Evolutionary conservation across 2,888 invertebrate species (phyloP).

Genomic region (Anodontia alba): DNA sequence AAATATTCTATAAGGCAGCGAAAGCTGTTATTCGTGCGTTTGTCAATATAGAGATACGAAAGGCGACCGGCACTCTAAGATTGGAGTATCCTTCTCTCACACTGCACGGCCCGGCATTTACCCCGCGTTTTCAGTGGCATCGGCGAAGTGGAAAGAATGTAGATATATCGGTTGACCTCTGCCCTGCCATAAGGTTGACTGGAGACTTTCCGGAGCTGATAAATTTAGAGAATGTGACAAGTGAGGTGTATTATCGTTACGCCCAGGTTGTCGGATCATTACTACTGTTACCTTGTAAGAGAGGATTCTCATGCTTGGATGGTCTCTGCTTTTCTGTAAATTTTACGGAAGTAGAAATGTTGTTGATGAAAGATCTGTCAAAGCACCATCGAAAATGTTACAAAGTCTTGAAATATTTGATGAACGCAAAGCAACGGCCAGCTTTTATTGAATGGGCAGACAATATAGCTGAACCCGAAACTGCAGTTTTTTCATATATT

Average conservation of each 20-base stretch:
- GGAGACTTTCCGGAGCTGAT: background rate
- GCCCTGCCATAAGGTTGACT: background rate
- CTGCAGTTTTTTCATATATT: background rate
- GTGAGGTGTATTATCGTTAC: background rate
- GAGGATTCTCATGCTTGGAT: background rate
- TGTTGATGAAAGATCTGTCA: background rate
- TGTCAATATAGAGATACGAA: background rate
- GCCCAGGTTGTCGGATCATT: background rate
- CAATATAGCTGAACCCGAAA: background rate
- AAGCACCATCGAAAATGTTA: constrained; percentile 3
- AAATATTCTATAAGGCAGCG: background rate
- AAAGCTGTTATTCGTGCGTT: background rate
- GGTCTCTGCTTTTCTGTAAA: constrained; percentile 1
- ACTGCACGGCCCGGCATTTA: background rate
- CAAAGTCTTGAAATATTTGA: background rate
- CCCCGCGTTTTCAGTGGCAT: background rate
- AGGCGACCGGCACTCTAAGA: background rate
- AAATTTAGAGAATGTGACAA: background rate
- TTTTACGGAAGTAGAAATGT: background rate
- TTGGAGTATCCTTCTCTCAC: background rate
- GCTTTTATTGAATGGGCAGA: background rate
- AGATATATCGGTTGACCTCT: background rate
- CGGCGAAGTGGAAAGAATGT: background rate
- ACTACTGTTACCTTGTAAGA: background rate
- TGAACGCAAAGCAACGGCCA: background rate